Percentiles rank a stretch among this genome's conserved stretches.
Evolutionary conservation across 2,888 invertebrate species (phyloP).

Genomic region (Megalurothrips usitatus): DNA sequence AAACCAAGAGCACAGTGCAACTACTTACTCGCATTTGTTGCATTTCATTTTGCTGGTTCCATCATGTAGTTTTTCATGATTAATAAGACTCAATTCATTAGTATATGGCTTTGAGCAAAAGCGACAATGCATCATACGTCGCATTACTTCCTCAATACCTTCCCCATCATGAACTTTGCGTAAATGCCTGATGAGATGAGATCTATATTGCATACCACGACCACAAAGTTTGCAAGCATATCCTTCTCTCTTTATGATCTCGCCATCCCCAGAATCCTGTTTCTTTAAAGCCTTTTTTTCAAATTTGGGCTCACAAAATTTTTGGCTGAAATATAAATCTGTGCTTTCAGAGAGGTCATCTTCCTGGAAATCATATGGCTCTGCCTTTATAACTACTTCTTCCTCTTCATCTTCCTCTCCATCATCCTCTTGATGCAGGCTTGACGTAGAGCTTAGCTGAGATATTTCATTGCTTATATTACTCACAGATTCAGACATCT

Average conservation of each 20-base stretch:
- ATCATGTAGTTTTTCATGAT: conserved; percentile 18
- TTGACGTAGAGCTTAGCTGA: too few species aligned
- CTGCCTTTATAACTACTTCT: conserved; percentile 1
- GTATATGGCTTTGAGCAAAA: background rate
- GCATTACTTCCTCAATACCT: conserved; percentile 11
- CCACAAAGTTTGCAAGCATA: conserved; percentile 1
- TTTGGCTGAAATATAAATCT: conserved; percentile 2
- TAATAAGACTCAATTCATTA: background rate
- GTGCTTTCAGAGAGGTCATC: background rate
- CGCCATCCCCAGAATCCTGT: background rate
- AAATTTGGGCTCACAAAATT: background rate
- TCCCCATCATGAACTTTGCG: conserved; percentile 16
- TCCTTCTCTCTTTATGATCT: background rate
- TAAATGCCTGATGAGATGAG: conserved; percentile 1
- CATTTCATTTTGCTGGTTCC: conserved; percentile 12
- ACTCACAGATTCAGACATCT: too few species aligned
- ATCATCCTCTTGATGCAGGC: too few species aligned
- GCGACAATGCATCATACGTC: background rate
- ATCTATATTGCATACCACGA: background rate
- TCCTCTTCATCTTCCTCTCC: background rate
- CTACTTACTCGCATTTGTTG: conserved; percentile 20
- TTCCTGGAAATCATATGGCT: conserved; percentile 1
- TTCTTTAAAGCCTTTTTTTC: background rate
- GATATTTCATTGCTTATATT: too few species aligned
- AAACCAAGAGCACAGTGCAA: background rate